Conservation (phyloP, 30 jellyfish, hydroid and myxozoan species). For the Aurelia coerulea region DNA sequence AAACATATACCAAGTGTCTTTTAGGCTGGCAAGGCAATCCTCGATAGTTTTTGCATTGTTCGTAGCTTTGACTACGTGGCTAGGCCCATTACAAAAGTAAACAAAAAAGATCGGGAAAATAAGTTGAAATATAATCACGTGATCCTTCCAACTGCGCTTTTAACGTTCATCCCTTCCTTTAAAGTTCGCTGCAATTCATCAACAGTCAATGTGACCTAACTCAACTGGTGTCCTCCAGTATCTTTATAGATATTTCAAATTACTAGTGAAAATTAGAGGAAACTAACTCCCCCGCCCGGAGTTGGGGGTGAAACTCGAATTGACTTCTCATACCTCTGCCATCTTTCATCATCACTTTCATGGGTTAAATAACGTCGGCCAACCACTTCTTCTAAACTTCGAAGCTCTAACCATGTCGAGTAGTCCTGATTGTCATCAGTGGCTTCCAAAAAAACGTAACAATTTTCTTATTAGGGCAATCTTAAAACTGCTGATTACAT, state of each 20-base stretch:
- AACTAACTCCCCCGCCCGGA: conserved; percentile 65
- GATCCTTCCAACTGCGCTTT: too few species aligned
- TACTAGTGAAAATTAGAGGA: conserved; percentile 18
- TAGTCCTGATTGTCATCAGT: conserved; percentile 88
- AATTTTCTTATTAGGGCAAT: too few species aligned
- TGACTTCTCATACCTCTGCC: conserved; percentile 90
- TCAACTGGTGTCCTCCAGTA: neutral
- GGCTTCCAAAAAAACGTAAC: too few species aligned
- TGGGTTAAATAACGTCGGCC: conserved; percentile 94
- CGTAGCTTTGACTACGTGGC: too few species aligned
- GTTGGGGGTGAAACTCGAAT: conserved; percentile 56
- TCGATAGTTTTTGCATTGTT: too few species aligned
- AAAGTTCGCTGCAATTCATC: neutral
- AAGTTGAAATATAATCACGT: too few species aligned
- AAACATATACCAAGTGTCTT: too few species aligned
- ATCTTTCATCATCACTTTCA: conserved; percentile 97
- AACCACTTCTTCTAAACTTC: conserved; percentile 89
- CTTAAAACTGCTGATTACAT: too few species aligned
- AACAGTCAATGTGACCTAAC: neutral
- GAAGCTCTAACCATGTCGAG: conserved; percentile 87
- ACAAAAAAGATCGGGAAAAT: too few species aligned
- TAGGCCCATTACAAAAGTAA: too few species aligned
- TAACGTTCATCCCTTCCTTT: too few species aligned
- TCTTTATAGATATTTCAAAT: neutral
- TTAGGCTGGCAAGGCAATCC: too few species aligned